phyloP scores from a whole-genome alignment of 2,797 vertebrate genomes.

The Manis crassicaudata region DNA sequence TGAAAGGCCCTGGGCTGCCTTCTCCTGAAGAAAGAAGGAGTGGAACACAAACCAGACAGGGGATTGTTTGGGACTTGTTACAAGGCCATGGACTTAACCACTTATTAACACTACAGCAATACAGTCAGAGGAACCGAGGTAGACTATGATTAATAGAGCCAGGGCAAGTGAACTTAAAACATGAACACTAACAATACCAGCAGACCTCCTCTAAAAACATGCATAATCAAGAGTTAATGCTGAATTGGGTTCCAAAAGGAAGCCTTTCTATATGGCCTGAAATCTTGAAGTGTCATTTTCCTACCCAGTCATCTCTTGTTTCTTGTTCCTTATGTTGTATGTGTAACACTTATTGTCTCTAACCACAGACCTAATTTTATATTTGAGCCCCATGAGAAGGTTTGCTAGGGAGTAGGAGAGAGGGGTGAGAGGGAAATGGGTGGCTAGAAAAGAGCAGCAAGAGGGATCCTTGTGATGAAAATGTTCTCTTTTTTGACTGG shows the following conservation, averaged over 20 bases:
- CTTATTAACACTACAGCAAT: neutral
- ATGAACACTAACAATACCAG: neutral
- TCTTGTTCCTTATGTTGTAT: neutral
- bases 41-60: neutral
- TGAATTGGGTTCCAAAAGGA: constrained; percentile 10
- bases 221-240: neutral
- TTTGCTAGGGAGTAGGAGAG: neutral
- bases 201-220: neutral
- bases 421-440: neutral
- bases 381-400: neutral
- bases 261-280: neutral
- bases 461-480: neutral
- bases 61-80: neutral
- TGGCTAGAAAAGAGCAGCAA: neutral
- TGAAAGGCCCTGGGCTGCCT: neutral
- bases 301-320: neutral
- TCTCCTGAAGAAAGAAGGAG: neutral
- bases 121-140: neutral
- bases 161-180: neutral
- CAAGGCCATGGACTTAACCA: neutral
- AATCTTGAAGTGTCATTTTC: neutral
- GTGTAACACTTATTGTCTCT: neutral
- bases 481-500: neutral
- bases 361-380: neutral
- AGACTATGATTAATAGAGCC: neutral